Evolutionary conservation across 2,113 vertebrate species (phyloP).

Genomic region (Vanacampus margaritifer): DNA sequence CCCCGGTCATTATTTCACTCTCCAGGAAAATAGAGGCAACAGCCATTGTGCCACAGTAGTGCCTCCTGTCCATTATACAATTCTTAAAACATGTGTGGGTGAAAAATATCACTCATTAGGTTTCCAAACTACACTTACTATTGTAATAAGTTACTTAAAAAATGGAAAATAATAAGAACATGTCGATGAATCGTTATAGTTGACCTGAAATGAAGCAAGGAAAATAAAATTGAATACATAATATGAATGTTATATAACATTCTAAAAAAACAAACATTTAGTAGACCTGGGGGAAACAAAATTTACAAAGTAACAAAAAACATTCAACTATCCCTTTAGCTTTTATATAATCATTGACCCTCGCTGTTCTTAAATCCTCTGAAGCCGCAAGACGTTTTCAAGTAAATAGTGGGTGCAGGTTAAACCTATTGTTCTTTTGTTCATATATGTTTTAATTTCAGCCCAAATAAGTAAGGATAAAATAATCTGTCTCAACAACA

Average conservation of each 20-base stretch:
- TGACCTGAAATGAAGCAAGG: neutral
- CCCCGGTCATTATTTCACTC: too few species aligned
- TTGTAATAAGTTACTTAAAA: neutral
- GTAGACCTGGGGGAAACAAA: neutral
- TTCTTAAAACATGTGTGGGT: too few species aligned
- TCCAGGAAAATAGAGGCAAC: too few species aligned
- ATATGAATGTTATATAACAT: neutral
- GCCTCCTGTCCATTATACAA: too few species aligned
- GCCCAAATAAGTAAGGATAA: neutral
- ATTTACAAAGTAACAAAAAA: too few species aligned
- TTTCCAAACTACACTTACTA: neutral
- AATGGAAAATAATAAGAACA: neutral
- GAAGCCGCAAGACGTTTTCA: conserved; percentile 26
- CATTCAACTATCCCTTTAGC: neutral
- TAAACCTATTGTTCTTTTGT: conserved; percentile 16
- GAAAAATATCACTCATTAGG: too few species aligned
- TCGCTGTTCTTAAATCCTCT: conserved; percentile 13
- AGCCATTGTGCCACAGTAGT: too few species aligned
- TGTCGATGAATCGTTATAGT: neutral
- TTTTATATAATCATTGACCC: conserved; percentile 26
- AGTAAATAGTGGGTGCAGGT: conserved; percentile 15
- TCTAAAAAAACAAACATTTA: neutral
- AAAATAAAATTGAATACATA: neutral
- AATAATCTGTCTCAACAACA: neutral
- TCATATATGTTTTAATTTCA: neutral